These are phyloP conservation scores for Bombus affinis DNA, from an alignment of 1,140 invertebrate species.

Conservation along the genomic window DNA sequence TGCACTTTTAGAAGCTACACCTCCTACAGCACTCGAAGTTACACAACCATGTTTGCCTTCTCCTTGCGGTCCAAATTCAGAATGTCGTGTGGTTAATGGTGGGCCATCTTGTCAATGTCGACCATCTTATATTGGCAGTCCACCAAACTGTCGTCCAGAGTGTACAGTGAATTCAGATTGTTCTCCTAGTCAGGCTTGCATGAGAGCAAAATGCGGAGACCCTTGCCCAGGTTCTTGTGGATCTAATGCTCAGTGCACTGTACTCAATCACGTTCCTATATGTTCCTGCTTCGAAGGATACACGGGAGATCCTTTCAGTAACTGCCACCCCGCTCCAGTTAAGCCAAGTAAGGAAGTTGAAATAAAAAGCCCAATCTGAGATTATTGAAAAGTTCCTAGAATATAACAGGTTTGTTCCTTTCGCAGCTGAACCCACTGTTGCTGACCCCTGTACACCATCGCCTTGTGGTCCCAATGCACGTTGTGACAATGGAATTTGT, in stretches of 20 bases:
- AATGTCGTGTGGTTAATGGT: constrained; percentile 84
- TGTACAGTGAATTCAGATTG: constrained; percentile 85
- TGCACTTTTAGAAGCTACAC: not conserved
- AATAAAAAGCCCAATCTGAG: too few relatives aligned
- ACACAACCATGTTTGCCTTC: constrained; percentile 87
- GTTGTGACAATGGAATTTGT: constrained; percentile 87
- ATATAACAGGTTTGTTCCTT: too few relatives aligned
- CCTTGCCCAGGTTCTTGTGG: constrained; percentile 92
- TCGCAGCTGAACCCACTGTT: too few relatives aligned
- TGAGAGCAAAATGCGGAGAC: constrained; percentile 83
- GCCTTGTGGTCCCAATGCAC: constrained; percentile 87
- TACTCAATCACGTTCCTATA: constrained; percentile 89
- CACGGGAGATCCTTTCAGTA: constrained; percentile 85
- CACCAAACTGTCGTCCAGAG: constrained; percentile 87
- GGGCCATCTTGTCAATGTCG: constrained; percentile 86
- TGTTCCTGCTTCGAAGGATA: constrained; percentile 87
- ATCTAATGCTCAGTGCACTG: constrained; percentile 86
- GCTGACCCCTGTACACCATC: not conserved
- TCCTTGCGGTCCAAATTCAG: constrained; percentile 88
- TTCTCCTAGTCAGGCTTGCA: constrained; percentile 78
- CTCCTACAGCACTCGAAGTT: constrained; percentile 67
- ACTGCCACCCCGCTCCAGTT: constrained; percentile 76
- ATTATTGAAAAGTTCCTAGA: too few relatives aligned
- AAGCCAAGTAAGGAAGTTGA: constrained; percentile 20
- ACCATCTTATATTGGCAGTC: constrained; percentile 86